These are phyloP conservation scores for Porphyrio hochstetteri DNA, from an alignment of 2,113 vertebrate genomes.

Conservation along the genomic window DNA sequence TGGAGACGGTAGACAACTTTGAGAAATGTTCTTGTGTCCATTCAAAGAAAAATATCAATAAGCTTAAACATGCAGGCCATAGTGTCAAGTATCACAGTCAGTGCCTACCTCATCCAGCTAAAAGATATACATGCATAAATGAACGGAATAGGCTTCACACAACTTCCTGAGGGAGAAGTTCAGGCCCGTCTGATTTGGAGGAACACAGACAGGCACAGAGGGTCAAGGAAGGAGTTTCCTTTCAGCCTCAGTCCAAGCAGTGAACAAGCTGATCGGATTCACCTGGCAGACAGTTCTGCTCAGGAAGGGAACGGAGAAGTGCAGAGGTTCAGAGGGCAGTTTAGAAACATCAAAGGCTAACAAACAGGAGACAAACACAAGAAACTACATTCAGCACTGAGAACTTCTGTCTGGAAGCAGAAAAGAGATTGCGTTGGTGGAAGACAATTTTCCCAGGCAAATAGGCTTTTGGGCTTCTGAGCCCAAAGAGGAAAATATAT, in stretches of 20 bases:
- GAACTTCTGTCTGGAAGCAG: neutral
- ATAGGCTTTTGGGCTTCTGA: neutral
- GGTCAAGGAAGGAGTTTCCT: neutral
- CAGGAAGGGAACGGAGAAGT: neutral
- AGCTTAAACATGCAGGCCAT: neutral
- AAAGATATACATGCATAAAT: neutral
- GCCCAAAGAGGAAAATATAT: neutral
- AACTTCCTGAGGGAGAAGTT: neutral
- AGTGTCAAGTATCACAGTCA: neutral
- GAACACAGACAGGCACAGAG: neutral
- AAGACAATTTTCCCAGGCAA: neutral
- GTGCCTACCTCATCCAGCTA: neutral
- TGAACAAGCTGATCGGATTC: neutral
- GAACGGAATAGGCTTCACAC: neutral
- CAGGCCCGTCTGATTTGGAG: neutral
- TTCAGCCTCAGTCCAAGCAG: neutral
- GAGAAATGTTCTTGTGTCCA: neutral
- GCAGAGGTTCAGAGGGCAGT: neutral
- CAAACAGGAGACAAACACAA: neutral
- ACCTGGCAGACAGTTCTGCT: neutral
- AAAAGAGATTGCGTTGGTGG: neutral
- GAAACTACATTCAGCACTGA: neutral
- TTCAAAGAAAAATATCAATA: neutral
- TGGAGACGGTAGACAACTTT: neutral
- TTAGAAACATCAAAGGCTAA: neutral